These are phyloP conservation scores for Oreochromis grahami DNA, from an alignment of 2,797 vertebrate genomes.

Conservation along the genomic window DNA sequence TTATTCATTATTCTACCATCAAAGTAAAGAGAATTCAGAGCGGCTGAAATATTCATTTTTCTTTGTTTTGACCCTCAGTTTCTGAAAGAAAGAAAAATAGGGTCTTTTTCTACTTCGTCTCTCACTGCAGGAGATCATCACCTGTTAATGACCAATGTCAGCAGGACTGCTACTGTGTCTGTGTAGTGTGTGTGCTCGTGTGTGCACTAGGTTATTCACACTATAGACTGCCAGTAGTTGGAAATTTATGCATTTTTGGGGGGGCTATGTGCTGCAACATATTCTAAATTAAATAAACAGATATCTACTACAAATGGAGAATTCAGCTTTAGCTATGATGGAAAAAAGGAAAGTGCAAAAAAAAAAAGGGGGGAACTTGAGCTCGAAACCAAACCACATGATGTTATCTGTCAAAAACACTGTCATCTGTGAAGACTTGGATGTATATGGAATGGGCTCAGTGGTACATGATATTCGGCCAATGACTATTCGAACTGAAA, in stretches of 20 bases:
- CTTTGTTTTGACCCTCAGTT: constrained; percentile 27
- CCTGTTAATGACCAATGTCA: constrained; percentile 36
- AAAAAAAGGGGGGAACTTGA: neutral
- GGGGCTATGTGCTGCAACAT: neutral
- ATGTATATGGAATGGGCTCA: neutral
- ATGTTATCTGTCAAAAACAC: neutral
- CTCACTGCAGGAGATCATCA: constrained; percentile 21
- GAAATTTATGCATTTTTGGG: neutral
- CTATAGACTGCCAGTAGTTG: neutral
- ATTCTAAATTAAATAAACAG: neutral
- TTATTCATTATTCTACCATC: neutral
- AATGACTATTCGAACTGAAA: neutral
- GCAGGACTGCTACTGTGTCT: neutral
- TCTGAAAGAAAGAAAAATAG: constrained; percentile 4
- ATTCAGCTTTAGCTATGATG: neutral
- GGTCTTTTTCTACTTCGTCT: neutral
- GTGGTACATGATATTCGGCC: neutral
- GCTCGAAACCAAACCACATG: neutral
- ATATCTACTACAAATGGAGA: neutral
- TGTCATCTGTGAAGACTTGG: neutral
- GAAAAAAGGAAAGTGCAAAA: neutral
- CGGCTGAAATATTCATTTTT: constrained; percentile 12
- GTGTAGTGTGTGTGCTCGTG: neutral
- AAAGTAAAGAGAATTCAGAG: constrained; percentile 19
- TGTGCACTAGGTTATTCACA: neutral